Conservation (phyloP, 2,113 vertebrate species). For the Cyrtonyx montezumae region DNA sequence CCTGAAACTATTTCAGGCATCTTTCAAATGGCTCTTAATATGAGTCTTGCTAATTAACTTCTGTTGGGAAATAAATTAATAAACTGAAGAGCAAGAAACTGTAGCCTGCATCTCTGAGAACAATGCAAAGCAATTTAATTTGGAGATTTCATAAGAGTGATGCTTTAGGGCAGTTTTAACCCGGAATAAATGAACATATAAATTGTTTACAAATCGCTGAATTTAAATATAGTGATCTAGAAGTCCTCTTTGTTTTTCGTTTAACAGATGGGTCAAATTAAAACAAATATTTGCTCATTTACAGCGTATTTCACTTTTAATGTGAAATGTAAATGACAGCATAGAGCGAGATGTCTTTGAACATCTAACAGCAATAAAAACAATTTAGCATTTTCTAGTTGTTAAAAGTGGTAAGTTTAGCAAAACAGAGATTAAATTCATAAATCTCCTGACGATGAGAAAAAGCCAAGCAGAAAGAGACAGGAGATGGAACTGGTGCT, state of each 20-base stretch:
- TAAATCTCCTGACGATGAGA: slow-evolving; percentile 67
- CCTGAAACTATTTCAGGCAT: background rate
- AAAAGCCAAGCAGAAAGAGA: slow-evolving; percentile 24
- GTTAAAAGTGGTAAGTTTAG: slow-evolving; percentile 74
- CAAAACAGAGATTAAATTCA: slow-evolving; percentile 67
- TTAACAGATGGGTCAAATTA: slow-evolving; percentile 80
- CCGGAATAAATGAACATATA: slow-evolving; percentile 75
- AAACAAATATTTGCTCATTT: slow-evolving; percentile 78
- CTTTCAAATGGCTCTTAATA: slow-evolving; percentile 67
- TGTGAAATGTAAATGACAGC: slow-evolving; percentile 81
- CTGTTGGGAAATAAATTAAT: slow-evolving; percentile 77
- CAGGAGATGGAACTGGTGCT: background rate
- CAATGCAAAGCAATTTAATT: slow-evolving; percentile 72
- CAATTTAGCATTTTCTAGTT: slow-evolving; percentile 57
- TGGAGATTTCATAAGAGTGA: slow-evolving; percentile 70
- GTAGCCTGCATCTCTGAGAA: slow-evolving; percentile 54
- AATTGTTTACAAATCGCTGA: slow-evolving; percentile 78
- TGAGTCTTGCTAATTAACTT: slow-evolving; percentile 74
- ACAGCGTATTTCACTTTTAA: slow-evolving; percentile 76
- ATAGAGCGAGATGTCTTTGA: slow-evolving; percentile 67
- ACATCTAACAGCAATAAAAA: slow-evolving; percentile 70
- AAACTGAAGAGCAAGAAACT: slow-evolving; percentile 65
- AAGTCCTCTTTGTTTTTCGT: slow-evolving; percentile 71
- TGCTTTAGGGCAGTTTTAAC: slow-evolving; percentile 79
- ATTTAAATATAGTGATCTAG: slow-evolving; percentile 78